Evolutionary conservation across 1,140 invertebrate genomes (phyloP).

Genomic region (Euschistus heros): DNA sequence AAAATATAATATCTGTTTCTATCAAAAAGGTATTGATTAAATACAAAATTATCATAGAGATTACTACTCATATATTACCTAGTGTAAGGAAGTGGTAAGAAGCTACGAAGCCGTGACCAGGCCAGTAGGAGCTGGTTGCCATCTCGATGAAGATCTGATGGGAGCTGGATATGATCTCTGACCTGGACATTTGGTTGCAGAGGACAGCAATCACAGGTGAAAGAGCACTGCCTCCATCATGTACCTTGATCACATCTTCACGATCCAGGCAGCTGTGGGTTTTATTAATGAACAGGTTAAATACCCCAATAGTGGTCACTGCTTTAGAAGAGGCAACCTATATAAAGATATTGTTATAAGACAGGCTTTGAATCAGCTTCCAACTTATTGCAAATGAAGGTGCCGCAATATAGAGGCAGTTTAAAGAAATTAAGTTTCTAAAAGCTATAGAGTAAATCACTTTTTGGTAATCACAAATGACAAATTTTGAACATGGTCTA

Average conservation of each 20-base stretch:
- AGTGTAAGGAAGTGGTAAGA: conserved; percentile 53
- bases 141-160: conserved; percentile 69
- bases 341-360: no score
- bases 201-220: conserved; percentile 65
- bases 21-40: neutral
- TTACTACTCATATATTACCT: neutral
- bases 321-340: no score
- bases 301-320: no score
- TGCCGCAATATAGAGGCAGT: no score
- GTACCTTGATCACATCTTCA: conserved; percentile 66
- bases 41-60: neutral
- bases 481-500: no score
- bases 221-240: conserved; percentile 54
- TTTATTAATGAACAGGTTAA: no score
- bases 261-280: conserved; percentile 58
- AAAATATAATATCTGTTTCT: neutral
- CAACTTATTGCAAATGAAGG: no score
- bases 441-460: no score
- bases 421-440: no score
- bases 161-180: conserved; percentile 68
- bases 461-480: no score
- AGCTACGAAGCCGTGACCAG: conserved; percentile 75
- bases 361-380: no score
- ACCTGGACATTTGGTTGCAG: conserved; percentile 62
- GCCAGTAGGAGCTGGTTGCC: conserved; percentile 63